A percentile compares a stretch with the other conserved stretches of the same genome.
Evolutionary conservation across 2,113 vertebrate species (phyloP).

Genomic region (Aplodontia rufa): DNA sequence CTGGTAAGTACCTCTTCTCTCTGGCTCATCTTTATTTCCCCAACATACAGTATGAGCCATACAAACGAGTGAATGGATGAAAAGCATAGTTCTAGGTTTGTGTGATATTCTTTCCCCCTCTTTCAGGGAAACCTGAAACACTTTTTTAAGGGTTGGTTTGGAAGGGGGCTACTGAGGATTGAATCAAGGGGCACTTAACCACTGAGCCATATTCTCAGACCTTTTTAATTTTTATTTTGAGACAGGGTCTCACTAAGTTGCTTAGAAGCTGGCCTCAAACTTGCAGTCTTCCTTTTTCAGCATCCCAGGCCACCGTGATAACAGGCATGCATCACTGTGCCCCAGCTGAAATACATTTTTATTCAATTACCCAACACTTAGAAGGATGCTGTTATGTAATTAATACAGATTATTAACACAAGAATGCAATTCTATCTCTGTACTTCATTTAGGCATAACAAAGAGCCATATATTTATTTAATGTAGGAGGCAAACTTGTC

Average conservation of each 20-base stretch:
- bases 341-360: too few species aligned
- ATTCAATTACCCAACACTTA: conserved; percentile 18
- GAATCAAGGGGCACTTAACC: too few species aligned
- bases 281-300: too few species aligned
- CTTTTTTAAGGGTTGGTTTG: too few species aligned
- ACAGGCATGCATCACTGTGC: too few species aligned
- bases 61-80: not conserved
- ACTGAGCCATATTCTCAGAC: too few species aligned
- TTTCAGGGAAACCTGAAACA: not conserved
- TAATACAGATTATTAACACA: conserved; percentile 3
- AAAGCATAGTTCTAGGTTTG: not conserved
- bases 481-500: too few species aligned
- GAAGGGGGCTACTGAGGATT: too few species aligned
- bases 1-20: not conserved
- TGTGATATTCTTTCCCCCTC: not conserved
- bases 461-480: not conserved
- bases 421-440: not conserved
- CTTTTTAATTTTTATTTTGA: too few species aligned
- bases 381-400: not conserved
- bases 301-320: too few species aligned
- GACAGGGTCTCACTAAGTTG: too few species aligned
- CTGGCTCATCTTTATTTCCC: not conserved
- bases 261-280: too few species aligned
- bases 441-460: not conserved
- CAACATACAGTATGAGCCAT: not conserved